These are phyloP conservation scores for Gephyroberyx darwinii DNA, from an alignment of 2,797 vertebrate genomes.

Conservation along the genomic window DNA sequence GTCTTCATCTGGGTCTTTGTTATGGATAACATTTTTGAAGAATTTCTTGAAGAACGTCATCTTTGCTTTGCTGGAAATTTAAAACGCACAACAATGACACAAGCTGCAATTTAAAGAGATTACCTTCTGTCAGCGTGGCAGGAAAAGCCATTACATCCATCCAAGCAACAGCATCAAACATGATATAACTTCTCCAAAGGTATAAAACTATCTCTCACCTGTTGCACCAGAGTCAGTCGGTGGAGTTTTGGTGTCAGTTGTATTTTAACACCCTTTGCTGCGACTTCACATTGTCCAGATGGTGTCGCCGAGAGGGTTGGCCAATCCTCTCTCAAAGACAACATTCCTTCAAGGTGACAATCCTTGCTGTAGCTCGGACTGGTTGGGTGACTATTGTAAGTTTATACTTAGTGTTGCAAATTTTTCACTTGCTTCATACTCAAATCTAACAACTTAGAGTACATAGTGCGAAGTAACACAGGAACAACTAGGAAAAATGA, in stretches of 20 bases:
- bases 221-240: background rate
- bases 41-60: slow-evolving; percentile 86
- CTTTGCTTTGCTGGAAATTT: slow-evolving; percentile 22
- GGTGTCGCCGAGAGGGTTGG: slow-evolving; percentile 20
- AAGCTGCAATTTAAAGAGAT: too few species aligned
- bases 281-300: slow-evolving; percentile 14
- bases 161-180: too few species aligned
- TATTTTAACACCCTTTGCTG: slow-evolving; percentile 18
- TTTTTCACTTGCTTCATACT: slow-evolving; percentile 7
- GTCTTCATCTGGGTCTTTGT: slow-evolving; percentile 40
- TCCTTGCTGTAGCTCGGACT: slow-evolving; percentile 28
- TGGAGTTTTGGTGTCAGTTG: background rate
- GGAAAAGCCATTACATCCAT: too few species aligned
- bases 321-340: slow-evolving; percentile 42
- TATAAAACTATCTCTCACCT: slow-evolving; percentile 37
- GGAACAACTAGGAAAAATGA: background rate
- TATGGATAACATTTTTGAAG: slow-evolving; percentile 65
- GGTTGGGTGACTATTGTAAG: slow-evolving; percentile 44
- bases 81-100: background rate
- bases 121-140: too few species aligned
- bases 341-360: slow-evolving; percentile 46
- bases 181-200: too few species aligned
- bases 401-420: slow-evolving; percentile 12
- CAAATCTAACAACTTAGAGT: slow-evolving; percentile 18
- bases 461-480: background rate